A percentile compares a stretch with the other conserved stretches of the same genome.
Conservation (phyloP, 2,888 invertebrate species). For the Drosophila sordidula region DNA sequence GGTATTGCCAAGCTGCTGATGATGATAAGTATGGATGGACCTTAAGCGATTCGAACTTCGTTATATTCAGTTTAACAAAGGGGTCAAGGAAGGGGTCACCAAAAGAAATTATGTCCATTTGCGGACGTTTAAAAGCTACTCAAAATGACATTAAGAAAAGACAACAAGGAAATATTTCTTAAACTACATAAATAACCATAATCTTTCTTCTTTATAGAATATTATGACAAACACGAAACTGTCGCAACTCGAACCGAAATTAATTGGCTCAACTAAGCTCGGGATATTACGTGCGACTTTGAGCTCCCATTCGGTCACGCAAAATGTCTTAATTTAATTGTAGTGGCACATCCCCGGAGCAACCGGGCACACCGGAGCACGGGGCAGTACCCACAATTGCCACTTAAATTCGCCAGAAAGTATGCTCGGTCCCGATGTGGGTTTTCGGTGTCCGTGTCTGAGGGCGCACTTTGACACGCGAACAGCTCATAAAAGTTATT, state of each 20-base stretch:
- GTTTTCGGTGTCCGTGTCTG: constrained; percentile 10
- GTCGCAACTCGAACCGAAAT: constrained; percentile 19
- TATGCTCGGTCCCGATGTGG: constrained; percentile 31
- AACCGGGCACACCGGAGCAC: background rate
- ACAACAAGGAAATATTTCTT: constrained; percentile 32
- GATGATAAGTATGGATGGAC: constrained; percentile 14
- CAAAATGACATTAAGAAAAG: constrained; percentile 51
- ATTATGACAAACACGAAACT: constrained; percentile 21
- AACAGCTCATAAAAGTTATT: constrained; percentile 62
- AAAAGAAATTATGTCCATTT: constrained; percentile 10
- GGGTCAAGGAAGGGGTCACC: background rate
- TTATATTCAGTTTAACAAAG: constrained; percentile 7
- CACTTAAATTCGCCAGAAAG: constrained; percentile 24
- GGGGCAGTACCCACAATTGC: constrained; percentile 15
- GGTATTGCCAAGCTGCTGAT: constrained; percentile 31
- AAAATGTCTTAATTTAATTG: constrained; percentile 58
- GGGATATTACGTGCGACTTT: constrained; percentile 27
- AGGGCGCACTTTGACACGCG: constrained; percentile 47
- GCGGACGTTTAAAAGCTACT: constrained; percentile 43
- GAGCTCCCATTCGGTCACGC: constrained; percentile 34
- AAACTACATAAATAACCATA: constrained; percentile 5
- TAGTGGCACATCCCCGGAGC: background rate
- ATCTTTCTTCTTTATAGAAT: background rate
- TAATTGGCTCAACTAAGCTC: constrained; percentile 33
- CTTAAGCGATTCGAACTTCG: constrained; percentile 4